Evolutionary conservation across 2,113 vertebrate species (phyloP).

Genomic region (Gracilinanus agilis): DNA sequence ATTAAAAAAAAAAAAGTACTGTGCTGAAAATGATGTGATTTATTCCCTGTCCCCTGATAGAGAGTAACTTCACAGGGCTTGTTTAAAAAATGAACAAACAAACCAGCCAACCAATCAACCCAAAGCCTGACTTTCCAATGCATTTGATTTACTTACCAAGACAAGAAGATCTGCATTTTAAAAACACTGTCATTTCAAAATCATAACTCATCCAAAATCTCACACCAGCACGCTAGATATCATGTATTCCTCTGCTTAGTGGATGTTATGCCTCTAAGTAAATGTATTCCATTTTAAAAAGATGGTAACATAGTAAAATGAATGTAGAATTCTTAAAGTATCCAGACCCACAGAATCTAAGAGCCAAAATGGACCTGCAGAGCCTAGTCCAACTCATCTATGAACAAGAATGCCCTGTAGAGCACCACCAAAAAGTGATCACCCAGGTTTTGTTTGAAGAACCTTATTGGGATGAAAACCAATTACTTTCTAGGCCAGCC

Average conservation of each 20-base stretch:
- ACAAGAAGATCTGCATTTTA: slow-evolving; percentile 30
- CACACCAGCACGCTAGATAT: not conserved
- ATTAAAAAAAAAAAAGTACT: slow-evolving; percentile 1
- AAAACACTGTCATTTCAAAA: not conserved
- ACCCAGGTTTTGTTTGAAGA: not conserved
- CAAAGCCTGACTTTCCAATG: slow-evolving; percentile 51
- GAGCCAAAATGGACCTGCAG: not conserved
- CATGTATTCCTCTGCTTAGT: not conserved
- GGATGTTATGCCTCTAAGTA: not conserved
- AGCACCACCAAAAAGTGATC: not conserved
- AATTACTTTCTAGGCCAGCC: not conserved
- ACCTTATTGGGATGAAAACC: not conserved
- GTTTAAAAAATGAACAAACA: slow-evolving; percentile 31
- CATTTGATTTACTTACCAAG: slow-evolving; percentile 52
- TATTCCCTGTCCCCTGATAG: slow-evolving; percentile 37
- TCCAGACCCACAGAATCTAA: not conserved
- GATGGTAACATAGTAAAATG: not conserved
- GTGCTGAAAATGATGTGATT: slow-evolving; percentile 51
- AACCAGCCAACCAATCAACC: slow-evolving; percentile 4
- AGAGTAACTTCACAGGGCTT: not conserved
- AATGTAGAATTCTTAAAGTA: not conserved
- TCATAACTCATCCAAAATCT: not conserved
- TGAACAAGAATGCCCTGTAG: not conserved
- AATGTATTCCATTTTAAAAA: not conserved
- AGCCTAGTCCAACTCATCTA: not conserved